Evolutionary conservation across 2,888 invertebrate species (phyloP).

Genomic region (Cosmia trapezina): DNA sequence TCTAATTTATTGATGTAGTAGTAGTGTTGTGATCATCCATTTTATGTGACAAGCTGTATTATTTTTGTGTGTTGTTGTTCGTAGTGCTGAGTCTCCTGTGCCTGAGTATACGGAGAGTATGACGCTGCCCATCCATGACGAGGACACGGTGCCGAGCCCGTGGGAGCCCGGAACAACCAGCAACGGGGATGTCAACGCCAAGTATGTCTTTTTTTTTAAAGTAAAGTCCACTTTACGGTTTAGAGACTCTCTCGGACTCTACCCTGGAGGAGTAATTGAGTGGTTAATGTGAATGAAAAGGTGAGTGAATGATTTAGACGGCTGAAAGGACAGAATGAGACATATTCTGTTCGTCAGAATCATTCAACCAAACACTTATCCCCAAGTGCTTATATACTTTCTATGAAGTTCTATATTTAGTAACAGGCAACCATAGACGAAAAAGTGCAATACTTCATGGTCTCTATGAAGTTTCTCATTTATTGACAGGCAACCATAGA

Average conservation of each 20-base stretch:
- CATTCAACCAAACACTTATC: no score
- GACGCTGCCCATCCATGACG: slow-evolving; percentile 71
- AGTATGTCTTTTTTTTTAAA: slow-evolving; percentile 39
- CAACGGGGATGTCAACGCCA: slow-evolving; percentile 63
- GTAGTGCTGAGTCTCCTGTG: slow-evolving; percentile 57
- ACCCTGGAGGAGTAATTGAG: neutral
- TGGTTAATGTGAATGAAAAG: no score
- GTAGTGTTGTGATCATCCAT: neutral
- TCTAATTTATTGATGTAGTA: slow-evolving; percentile 15
- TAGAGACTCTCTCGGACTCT: no score
- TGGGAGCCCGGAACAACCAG: slow-evolving; percentile 77
- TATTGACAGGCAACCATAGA: no score
- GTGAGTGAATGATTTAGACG: no score
- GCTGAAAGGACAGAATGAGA: no score
- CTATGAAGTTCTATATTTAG: no score
- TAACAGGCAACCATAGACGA: no score
- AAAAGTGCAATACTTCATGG: no score
- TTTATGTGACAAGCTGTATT: slow-evolving; percentile 7
- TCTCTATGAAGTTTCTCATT: no score
- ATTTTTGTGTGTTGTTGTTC: slow-evolving; percentile 28
- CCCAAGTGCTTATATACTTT: no score
- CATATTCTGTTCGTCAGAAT: no score
- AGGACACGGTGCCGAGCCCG: slow-evolving; percentile 78
- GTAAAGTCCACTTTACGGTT: neutral
- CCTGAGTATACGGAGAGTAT: slow-evolving; percentile 51